Evolutionary conservation across 1,140 invertebrate species (phyloP).

Genomic region (Pogonomyrmex barbatus): DNA sequence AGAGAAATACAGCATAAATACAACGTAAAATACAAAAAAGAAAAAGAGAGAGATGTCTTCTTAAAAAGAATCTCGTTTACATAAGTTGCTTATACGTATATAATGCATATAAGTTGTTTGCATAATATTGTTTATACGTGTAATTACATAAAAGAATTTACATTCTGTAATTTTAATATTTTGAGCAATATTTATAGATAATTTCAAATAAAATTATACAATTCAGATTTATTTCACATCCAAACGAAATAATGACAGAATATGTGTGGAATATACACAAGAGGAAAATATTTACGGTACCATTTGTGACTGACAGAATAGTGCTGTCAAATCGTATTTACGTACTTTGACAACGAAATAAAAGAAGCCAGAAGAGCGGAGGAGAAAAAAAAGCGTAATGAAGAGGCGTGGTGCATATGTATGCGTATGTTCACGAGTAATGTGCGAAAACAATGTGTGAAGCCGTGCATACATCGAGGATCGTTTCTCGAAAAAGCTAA

Average conservation of each 20-base stretch:
- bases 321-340: slow-evolving; percentile 63
- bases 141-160: not conserved
- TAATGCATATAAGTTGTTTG: not conserved
- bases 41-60: not conserved
- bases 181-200: not conserved
- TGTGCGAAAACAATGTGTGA: slow-evolving; percentile 76
- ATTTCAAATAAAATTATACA: not conserved
- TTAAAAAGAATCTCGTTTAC: not conserved
- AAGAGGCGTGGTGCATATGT: slow-evolving; percentile 60
- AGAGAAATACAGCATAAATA: not conserved
- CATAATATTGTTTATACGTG: too few relatives aligned
- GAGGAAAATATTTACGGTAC: slow-evolving; percentile 72
- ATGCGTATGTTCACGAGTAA: slow-evolving; percentile 59
- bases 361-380: slow-evolving; percentile 54
- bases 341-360: slow-evolving; percentile 21
- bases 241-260: not conserved
- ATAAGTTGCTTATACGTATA: not conserved
- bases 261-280: not conserved
- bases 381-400: slow-evolving; percentile 61
- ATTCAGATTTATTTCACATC: slow-evolving; percentile 3
- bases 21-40: not conserved
- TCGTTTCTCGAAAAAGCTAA: slow-evolving; percentile 80
- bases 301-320: slow-evolving; percentile 60
- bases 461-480: slow-evolving; percentile 67
- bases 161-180: not conserved